These are phyloP conservation scores for Varroa destructor DNA, from an alignment of 1,140 invertebrate genomes.

Conservation along the genomic window DNA sequence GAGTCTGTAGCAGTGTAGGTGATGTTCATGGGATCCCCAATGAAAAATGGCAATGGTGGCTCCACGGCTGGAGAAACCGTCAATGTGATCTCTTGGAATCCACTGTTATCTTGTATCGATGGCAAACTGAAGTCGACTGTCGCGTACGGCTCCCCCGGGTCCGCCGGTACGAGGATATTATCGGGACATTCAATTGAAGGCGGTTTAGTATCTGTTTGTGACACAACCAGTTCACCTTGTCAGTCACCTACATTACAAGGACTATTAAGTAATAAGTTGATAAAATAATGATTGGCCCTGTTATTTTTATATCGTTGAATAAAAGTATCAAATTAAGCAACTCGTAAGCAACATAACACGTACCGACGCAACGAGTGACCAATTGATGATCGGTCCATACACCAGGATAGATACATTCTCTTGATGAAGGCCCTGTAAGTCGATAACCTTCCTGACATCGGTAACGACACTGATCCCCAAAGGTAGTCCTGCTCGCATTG, in stretches of 20 bases:
- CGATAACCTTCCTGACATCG: conserved; percentile 47
- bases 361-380: conserved; percentile 44
- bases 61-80: conserved; percentile 46
- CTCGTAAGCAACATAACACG: conserved; percentile 29
- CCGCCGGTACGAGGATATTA: conserved; percentile 40
- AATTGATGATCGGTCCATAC: conserved; percentile 43
- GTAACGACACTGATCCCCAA: conserved; percentile 46
- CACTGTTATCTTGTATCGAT: conserved; percentile 44
- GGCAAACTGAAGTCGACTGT: conserved; percentile 45
- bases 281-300: too few relatives aligned
- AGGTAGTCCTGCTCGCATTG: conserved; percentile 42
- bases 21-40: conserved; percentile 40
- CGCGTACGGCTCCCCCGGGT: conserved; percentile 45
- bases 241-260: too few relatives aligned
- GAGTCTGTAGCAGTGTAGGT: conserved; percentile 43
- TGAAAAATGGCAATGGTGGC: conserved; percentile 42
- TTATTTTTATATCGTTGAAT: too few relatives aligned
- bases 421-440: conserved; percentile 43
- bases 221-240: too few relatives aligned
- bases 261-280: too few relatives aligned
- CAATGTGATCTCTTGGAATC: conserved; percentile 39
- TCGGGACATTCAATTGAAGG: conserved; percentile 43
- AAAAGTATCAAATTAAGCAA: too few relatives aligned
- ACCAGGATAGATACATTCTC: conserved; percentile 43
- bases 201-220: conserved; percentile 41